These are phyloP conservation scores for Polyploca ridens DNA, from an alignment of 2,888 invertebrate genomes.

Conservation along the genomic window DNA sequence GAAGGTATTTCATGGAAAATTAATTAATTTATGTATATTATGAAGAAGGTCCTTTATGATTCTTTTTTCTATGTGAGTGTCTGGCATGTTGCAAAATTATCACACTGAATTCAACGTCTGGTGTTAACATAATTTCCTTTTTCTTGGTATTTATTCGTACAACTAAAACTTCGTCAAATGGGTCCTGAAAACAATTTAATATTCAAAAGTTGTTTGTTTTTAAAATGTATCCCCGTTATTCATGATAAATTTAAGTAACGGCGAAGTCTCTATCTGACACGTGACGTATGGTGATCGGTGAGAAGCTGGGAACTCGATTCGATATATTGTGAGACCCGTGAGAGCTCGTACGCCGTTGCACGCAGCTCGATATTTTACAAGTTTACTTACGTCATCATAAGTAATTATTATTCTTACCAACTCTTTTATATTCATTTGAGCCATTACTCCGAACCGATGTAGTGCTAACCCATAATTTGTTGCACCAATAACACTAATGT, in stretches of 20 bases:
- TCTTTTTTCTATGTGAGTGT: constrained; percentile 23
- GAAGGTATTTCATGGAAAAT: no score
- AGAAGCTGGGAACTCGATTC: no score
- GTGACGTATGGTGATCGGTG: no score
- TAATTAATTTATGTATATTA: background rate
- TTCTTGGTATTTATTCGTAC: constrained; percentile 65
- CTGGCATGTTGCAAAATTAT: constrained; percentile 63
- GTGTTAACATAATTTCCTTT: constrained; percentile 64
- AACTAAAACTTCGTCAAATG: constrained; percentile 63
- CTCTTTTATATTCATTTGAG: constrained; percentile 58
- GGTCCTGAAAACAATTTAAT: constrained; percentile 51
- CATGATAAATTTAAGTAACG: no score
- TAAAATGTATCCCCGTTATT: no score
- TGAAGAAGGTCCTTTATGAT: background rate
- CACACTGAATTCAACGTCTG: constrained; percentile 66
- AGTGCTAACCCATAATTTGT: constrained; percentile 54
- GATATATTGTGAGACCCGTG: no score
- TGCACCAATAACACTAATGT: constrained; percentile 56
- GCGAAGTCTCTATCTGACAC: no score
- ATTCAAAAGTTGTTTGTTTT: background rate
- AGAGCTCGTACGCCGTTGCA: no score
- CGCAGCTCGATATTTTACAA: no score
- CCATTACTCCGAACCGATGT: constrained; percentile 51
- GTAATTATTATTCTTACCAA: constrained; percentile 47
- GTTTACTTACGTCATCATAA: no score